These are phyloP conservation scores for Ariolimax columbianus DNA, from an alignment of 2,888 invertebrate genomes.

Conservation along the genomic window DNA sequence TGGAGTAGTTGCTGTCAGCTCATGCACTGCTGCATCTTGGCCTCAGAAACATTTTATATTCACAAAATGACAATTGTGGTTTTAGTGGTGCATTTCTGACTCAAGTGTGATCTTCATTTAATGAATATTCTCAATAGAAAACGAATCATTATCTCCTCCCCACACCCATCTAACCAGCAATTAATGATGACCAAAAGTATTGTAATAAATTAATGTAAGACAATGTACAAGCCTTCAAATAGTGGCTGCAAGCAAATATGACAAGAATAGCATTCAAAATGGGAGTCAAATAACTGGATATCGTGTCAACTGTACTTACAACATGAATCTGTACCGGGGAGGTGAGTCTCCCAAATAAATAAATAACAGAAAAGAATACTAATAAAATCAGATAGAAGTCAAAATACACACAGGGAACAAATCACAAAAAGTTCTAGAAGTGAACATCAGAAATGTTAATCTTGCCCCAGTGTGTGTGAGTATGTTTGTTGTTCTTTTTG, in stretches of 20 bases:
- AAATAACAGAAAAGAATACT: not conserved
- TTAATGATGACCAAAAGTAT: not conserved
- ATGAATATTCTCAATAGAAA: not conserved
- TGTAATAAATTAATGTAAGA: slow-evolving; percentile 19
- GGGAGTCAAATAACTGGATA: not conserved
- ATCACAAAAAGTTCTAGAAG: not conserved
- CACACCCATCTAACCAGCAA: not conserved
- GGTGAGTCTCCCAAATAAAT: not conserved
- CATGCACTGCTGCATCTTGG: too few relatives aligned
- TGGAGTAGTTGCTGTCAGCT: too few relatives aligned
- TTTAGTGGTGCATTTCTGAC: not conserved
- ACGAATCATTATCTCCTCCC: not conserved
- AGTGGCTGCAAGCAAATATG: not conserved
- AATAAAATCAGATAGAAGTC: not conserved
- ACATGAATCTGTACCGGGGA: not conserved
- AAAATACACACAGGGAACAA: not conserved
- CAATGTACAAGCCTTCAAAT: slow-evolving; percentile 1
- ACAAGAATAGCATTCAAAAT: not conserved
- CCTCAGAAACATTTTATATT: too few relatives aligned
- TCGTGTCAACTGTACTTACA: not conserved
- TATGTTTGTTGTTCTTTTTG: too few relatives aligned
- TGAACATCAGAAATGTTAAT: too few relatives aligned
- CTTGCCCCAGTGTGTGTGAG: too few relatives aligned
- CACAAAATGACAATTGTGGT: not conserved
- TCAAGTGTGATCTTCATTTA: not conserved